Evolutionary conservation across 2,888 invertebrate genomes (phyloP), one percentile per base, ranked within the genome.

Genomic region (Netelia inedita): DNA sequence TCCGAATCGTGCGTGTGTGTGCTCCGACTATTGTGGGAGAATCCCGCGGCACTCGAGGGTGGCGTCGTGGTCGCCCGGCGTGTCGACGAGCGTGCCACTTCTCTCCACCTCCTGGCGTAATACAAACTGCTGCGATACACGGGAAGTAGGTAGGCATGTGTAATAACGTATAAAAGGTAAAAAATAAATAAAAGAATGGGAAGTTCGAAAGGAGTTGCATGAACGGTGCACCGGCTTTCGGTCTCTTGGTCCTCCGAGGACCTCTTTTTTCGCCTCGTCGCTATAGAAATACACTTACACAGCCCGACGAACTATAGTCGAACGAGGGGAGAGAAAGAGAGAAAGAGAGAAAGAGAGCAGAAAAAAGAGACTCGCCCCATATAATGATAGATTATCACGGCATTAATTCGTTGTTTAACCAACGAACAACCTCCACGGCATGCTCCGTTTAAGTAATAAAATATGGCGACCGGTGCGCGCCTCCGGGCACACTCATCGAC

Each of bases 391-490:
- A 91, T 91, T 89, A 88, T 89, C 88, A 86, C 82, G 88, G 90
- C 91, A 91, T 90, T 91, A 91, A 91, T 91, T 90, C 91, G 90
- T 91, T 91, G 91, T 91, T 90, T 90, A 91, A 90, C 91, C 91
- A 91, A 91, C 91, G 90, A 90, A 90, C 87, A 89, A 90, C 90
- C 89, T 89, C 86, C 88, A 84, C 87, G 88, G 89, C 89, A 89
- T 90, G 88, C 88, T 11, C 63, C 90, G 90, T 89, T 91, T 91
- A 90, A 90, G 91, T 89, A 91, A 91, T 91, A 91, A 91, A 91
- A 91, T 90, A 91, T 91, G 91, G 90, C 91, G 89, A 85, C 86
- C 53, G 74, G 68, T 90, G 87, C 87, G 88, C 83, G 55, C 23
- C 73, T 74, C 82, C 63, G 59, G 57, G 61, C 75, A 23, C 43